phyloP scores from a whole-genome alignment of 2,888 invertebrate species.

The Pachycephus smyrnensis region DNA sequence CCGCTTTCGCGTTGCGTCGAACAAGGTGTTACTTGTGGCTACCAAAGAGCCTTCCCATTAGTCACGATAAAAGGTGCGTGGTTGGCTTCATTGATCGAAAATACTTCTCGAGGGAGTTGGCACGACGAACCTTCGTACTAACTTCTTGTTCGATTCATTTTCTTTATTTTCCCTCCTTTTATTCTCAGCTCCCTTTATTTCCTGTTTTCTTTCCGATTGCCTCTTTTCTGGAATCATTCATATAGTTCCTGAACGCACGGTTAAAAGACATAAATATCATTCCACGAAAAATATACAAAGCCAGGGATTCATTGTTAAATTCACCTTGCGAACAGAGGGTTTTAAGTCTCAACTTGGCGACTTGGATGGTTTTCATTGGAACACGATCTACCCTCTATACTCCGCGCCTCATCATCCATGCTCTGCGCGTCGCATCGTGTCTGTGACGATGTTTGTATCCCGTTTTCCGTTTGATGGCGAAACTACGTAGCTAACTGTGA shows the following conservation, averaged over 20 bases:
- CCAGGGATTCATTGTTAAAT: not conserved
- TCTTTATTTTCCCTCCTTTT: not conserved
- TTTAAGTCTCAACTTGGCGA: not conserved
- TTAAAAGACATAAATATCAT: not conserved
- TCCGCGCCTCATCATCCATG: constrained; percentile 3
- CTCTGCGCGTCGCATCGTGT: constrained; percentile 8
- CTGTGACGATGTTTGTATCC: constrained; percentile 54
- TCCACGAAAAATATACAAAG: not conserved
- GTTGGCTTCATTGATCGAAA: not conserved
- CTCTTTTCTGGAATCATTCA: not conserved
- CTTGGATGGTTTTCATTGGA: not conserved
- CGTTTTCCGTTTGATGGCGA: constrained; percentile 61
- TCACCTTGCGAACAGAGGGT: not conserved
- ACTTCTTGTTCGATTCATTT: not conserved
- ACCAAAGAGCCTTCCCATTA: constrained; percentile 3
- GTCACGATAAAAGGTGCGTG: constrained; percentile 24
- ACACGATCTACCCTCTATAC: not conserved
- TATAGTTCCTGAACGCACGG: not conserved
- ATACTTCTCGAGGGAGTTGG: not conserved
- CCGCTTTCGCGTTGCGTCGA: constrained; percentile 36
- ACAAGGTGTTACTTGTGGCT: constrained; percentile 23
- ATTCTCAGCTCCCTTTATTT: not conserved
- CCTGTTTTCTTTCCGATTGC: not conserved
- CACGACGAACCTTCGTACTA: not conserved
- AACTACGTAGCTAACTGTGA: constrained; percentile 61